Base-by-base conservation (phyloP, 1,140 invertebrate genomes). In the Hesperophylax magnus region DNA sequence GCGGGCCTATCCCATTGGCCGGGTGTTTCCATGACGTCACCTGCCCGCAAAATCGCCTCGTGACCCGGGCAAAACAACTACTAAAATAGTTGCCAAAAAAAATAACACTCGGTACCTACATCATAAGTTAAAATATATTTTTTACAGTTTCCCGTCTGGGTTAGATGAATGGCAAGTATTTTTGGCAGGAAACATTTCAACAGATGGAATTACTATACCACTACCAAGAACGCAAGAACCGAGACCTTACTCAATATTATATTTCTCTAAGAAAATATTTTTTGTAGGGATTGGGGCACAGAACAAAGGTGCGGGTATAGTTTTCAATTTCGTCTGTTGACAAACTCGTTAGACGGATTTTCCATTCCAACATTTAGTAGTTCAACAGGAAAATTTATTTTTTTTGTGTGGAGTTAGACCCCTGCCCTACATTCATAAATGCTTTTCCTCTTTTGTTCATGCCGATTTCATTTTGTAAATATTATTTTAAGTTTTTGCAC, bases 41-140 rank as follows among this genome's bases (percentile, higher is more conserved):
- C n/a, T 6, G n/a, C 5, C 67, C 67, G 14, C 9, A 14, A 6
- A 6, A 47, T 47, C 39, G 9, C 8, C n/a, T 71, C 67, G n/a
- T 24, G 67, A 71, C 67, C 67, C 67, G 67, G 67, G 34, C 67
- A 39, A 71, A 52, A 71, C 39, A 22, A 71, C 67, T n/a, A 56
- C 15, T n/a, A 58, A 18, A 58, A 58, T 22, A 58, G n/a, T 58
- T 11, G 11, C 56, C n/a, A 18, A 0, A 18, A 0, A 9, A 18
- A 58, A 18, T 20, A 18, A 18, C 0, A 20, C 20, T 58, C n/a
- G 1, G 2, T 27, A 27, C 27, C 27, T 27, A 14, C 8, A 11
- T 34, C 4, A 34, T 34, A 4, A 6, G 34, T 34, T 5, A 5
- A 5, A 7, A 34, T 8, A 0, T 47, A 2, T 14, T 47, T 47